Conservation (phyloP, 2,888 invertebrate species). For the Agonopterix heracliana region DNA sequence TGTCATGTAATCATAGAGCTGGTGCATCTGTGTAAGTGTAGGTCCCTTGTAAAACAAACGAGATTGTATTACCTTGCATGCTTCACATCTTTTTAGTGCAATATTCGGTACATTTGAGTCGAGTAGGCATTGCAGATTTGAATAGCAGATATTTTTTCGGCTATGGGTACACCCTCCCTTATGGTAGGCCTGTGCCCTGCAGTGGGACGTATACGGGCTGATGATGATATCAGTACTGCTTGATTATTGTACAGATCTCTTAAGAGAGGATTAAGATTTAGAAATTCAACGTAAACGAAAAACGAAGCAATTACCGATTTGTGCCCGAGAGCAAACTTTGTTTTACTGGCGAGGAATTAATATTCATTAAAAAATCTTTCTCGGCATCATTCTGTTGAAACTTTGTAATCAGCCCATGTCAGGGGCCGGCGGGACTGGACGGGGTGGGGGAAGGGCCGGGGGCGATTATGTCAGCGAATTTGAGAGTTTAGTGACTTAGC, state of each 20-base stretch:
- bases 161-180: too few species aligned
- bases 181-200: too few species aligned
- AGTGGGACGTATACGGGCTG: too few species aligned
- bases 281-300: constrained; percentile 49
- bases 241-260: not conserved
- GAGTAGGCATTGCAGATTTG: too few species aligned
- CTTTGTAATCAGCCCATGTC: constrained; percentile 66
- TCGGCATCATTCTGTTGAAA: constrained; percentile 64
- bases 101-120: too few species aligned
- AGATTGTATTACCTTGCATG: too few species aligned
- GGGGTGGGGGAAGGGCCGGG: constrained; percentile 14
- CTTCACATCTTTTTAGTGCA: too few species aligned
- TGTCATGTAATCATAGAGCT: too few species aligned
- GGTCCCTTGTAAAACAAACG: too few species aligned
- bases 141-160: too few species aligned
- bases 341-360: constrained; percentile 69
- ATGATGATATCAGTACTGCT: too few species aligned
- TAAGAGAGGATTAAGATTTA: constrained; percentile 32
- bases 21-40: too few species aligned
- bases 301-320: constrained; percentile 66
- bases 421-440: constrained; percentile 20
- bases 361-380: constrained; percentile 74
- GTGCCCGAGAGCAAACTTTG: constrained; percentile 62
- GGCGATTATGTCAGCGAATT: constrained; percentile 53
- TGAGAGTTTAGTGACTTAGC: constrained; percentile 50